phyloP scores from a whole-genome alignment of 2,113 vertebrate genomes.

The Dascyllus trimaculatus region DNA sequence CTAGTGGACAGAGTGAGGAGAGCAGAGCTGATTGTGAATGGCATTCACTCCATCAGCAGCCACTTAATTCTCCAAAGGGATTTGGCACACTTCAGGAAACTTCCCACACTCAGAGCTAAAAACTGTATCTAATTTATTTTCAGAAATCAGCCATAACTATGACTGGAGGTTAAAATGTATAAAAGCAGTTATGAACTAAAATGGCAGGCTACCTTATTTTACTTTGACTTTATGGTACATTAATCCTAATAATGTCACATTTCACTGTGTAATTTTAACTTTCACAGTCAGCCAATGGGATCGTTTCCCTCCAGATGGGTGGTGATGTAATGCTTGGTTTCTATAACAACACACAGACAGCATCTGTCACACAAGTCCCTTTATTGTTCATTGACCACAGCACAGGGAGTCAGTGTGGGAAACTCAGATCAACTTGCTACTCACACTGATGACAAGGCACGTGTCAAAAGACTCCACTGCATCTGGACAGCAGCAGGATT shows the following conservation, averaged over 20 bases:
- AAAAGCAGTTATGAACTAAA: not conserved
- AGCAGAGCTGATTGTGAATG: not conserved
- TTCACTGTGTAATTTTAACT: too few relatives aligned
- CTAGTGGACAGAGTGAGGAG: slow-evolving; percentile 6
- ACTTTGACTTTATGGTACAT: accelerated
- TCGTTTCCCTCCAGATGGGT: slow-evolving; percentile 68
- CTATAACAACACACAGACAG: slow-evolving; percentile 39
- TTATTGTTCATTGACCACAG: slow-evolving; percentile 59
- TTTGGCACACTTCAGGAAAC: slow-evolving; percentile 46
- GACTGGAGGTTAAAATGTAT: not conserved
- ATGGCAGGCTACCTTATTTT: not conserved
- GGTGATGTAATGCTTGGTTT: slow-evolving; percentile 38
- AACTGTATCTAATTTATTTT: not conserved
- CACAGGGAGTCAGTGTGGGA: slow-evolving; percentile 68
- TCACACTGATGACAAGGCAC: slow-evolving; percentile 60
- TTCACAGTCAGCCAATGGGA: slow-evolving; percentile 21
- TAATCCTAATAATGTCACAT: not conserved
- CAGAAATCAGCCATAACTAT: not conserved
- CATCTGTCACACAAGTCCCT: slow-evolving; percentile 62
- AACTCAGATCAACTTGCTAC: slow-evolving; percentile 49
- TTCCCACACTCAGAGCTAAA: not conserved
- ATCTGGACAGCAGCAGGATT: slow-evolving; percentile 5
- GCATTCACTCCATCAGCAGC: slow-evolving; percentile 27
- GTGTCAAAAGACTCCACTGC: slow-evolving; percentile 24
- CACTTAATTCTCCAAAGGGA: slow-evolving; percentile 20